Evolutionary conservation across 2,888 invertebrate genomes (phyloP), one percentile per base, ranked within the genome.

Genomic region (Hololepta plana): DNA sequence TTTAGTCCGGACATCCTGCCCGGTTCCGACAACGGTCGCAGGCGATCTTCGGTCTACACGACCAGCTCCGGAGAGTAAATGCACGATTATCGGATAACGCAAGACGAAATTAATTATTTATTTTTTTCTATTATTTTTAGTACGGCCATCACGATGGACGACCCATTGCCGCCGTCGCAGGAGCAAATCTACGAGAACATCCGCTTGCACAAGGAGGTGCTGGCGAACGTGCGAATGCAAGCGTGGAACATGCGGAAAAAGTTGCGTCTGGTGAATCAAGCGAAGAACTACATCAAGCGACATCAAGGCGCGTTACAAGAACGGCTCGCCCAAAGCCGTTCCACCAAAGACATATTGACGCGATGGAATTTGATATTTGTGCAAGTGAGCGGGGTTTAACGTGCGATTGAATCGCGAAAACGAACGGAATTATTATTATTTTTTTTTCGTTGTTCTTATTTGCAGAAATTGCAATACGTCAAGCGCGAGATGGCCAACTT

Each of bases 291-390:
- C 51, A 76, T 91, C 23, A 79, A 81, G 40, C 68, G 74, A 23
- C 88, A 91, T 49, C 87, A 91, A 52, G 90, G 90, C 1, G 84
- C 77, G 41, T 60, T 90, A 26, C 85, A 87, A 47, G 84, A 87
- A 46, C 57, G 87, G 33, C 62, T 88, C 33, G 87, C 87, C n/a
- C 82, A 85, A 53, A 84, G 80, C 33, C 75, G 75, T 50, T 82
- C 75, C 40, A 84, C 87, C 3, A 67, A 69, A 43, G 87, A 90
- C 50, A 74, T 82, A 40, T 65, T 85, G 42, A 84, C 85, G 4
- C 64, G 84, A 42, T 77, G 80, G 54, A 81, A 81, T 46, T 75
- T 88, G 41, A 57, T 80, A 33, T 53, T 84, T 35, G 67, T 75
- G 33, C 72, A 81, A 55, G 88, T 87, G 59, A 64, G 63, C 54